These are phyloP conservation scores for Crocallis elinguaria DNA, from an alignment of 2,888 invertebrate genomes.

Conservation along the genomic window DNA sequence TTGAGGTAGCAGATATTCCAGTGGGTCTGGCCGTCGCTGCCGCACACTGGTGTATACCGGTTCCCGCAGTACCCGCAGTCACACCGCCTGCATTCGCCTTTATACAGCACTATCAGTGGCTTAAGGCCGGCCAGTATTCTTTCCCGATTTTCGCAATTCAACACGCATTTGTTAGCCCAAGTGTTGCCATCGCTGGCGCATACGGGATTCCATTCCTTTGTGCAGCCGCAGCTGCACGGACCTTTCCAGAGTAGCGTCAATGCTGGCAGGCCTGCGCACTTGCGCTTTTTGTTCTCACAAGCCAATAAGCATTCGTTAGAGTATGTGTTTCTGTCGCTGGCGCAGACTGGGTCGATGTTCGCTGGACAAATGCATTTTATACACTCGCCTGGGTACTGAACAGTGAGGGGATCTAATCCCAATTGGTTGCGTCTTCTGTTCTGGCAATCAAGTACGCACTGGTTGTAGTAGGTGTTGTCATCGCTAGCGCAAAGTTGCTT, in stretches of 20 bases:
- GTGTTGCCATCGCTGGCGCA: slow-evolving; percentile 47
- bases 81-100: slow-evolving; percentile 14
- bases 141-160: slow-evolving; percentile 46
- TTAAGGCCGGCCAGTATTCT: slow-evolving; percentile 13
- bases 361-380: slow-evolving; percentile 42
- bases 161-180: slow-evolving; percentile 45
- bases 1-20: slow-evolving; percentile 48
- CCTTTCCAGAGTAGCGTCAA: slow-evolving; percentile 37
- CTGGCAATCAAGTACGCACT: slow-evolving; percentile 44
- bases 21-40: slow-evolving; percentile 45
- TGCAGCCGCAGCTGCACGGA: slow-evolving; percentile 45
- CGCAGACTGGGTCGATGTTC: slow-evolving; percentile 48
- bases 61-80: slow-evolving; percentile 32
- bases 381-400: slow-evolving; percentile 43
- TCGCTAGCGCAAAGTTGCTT: slow-evolving; percentile 48
- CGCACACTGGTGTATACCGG: slow-evolving; percentile 45
- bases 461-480: slow-evolving; percentile 46
- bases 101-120: neutral
- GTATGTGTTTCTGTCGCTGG: slow-evolving; percentile 47
- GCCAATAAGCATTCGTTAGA: slow-evolving; percentile 44
- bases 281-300: slow-evolving; percentile 43
- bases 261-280: neutral
- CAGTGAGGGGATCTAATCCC: slow-evolving; percentile 30
- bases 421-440: slow-evolving; percentile 40
- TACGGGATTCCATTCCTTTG: slow-evolving; percentile 35